Percentiles rank a stretch among this genome's conserved stretches.
Evolutionary conservation across 2,113 vertebrate genomes (phyloP).

Genomic region (Pampusana beccarii): DNA sequence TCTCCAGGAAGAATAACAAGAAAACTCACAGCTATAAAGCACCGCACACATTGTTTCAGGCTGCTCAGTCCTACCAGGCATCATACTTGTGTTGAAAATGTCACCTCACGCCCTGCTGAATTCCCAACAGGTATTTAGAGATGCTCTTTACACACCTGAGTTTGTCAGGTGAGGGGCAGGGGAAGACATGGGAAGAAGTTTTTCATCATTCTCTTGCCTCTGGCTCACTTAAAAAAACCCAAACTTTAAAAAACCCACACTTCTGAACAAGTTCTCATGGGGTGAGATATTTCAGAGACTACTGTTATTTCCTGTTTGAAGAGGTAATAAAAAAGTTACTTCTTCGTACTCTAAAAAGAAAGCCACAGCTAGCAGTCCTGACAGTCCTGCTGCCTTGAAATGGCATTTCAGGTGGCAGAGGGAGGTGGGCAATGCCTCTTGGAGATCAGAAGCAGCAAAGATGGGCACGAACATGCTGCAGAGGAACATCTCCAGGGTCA

Average conservation of each 20-base stretch:
- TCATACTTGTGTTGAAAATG: not conserved
- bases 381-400: not conserved
- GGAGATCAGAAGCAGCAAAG: not conserved
- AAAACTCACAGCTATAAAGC: not conserved
- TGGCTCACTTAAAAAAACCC: not conserved
- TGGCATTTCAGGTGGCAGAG: rapidly evolving
- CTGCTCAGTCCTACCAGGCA: not conserved
- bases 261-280: not conserved
- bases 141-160: not conserved
- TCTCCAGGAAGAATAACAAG: rapidly evolving
- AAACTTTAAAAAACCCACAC: not conserved
- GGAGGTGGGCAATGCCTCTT: rapidly evolving
- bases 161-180: not conserved
- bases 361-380: not conserved
- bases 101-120: not conserved
- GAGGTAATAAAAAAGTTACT: not conserved
- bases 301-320: not conserved
- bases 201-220: not conserved
- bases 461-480: not conserved
- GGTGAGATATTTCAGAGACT: not conserved
- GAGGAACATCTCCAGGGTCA: rapidly evolving
- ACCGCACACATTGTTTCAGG: not conserved
- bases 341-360: not conserved
- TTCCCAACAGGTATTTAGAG: not conserved
- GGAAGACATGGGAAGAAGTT: not conserved